Base-by-base conservation (phyloP, 64 coral and sea anemone genomes). In the Pocillopora verrucosa region DNA sequence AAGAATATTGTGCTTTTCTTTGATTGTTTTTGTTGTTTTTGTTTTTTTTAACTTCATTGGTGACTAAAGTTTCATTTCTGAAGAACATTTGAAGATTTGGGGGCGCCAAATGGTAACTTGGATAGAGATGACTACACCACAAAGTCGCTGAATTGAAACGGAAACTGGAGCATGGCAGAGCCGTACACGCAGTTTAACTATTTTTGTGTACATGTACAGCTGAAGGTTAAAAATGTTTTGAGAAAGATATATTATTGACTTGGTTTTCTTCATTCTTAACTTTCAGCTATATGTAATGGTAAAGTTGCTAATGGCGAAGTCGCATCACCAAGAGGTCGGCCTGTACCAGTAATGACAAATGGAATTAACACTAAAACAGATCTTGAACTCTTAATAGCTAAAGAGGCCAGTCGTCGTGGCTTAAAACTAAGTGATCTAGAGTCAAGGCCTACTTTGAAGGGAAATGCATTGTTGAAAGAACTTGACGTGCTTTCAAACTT, bases 291-390 rank as follows among this genome's bases (percentile, higher is more conserved):
- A 59, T 90, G 83, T 82, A 97, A 97, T 93, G 97, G 94, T 37
- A 92, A 93, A 74, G 86, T 90, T 63, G 57, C 91, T 59, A 89
- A 90, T 80, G 90, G 77, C 9, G 91, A 95, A 35, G 51, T 83
- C 0, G 34, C 74, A 67, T 57, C 87, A 86, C 74, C 94, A 59
- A 93, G 90, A 86, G 70, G 80, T 1, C 75, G 91, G 22, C 82
- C 85, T 15, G 73, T 90, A 68, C 94, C 94, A 7, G 58, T 95
- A 36, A 90, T 99, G 57, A 91, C 94, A 56, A 99, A 99, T 87
- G 97, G 97, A 19, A 92, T 93, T 61, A 92, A 92, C 78, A 99
- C 90, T 77, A 99, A 99, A 93, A 85, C 91, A 60, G 88, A 99
- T 75, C 87, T 93, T 80, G 97, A 99, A 91, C 93, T 99, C 9